These are phyloP conservation scores for Margaritifera margaritifera DNA, from an alignment of 2,888 invertebrate species.

Conservation along the genomic window DNA sequence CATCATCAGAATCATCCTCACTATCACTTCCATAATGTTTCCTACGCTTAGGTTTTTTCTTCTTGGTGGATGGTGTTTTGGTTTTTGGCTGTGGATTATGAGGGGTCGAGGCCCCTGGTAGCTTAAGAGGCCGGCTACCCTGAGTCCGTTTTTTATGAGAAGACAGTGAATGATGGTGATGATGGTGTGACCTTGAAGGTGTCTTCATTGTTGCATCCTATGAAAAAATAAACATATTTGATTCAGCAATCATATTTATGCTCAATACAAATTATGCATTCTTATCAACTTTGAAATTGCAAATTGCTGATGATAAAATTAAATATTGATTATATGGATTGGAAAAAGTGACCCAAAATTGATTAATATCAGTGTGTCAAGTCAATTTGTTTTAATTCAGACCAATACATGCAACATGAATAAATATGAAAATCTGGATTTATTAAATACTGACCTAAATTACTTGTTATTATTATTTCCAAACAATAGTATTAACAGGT, in stretches of 20 bases:
- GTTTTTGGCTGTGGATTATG: slow-evolving; percentile 11
- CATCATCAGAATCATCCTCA: slow-evolving; percentile 61
- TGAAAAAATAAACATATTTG: slow-evolving; percentile 3
- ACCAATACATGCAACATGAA: too few species aligned
- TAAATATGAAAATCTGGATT: too few species aligned
- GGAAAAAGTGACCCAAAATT: too few species aligned
- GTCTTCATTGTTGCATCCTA: slow-evolving; percentile 11
- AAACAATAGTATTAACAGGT: too few species aligned
- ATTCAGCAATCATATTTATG: neutral
- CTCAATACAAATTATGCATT: neutral
- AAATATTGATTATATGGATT: too few species aligned
- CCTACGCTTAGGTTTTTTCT: slow-evolving; percentile 62
- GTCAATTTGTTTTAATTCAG: too few species aligned
- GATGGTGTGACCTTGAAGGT: neutral
- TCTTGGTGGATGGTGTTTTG: slow-evolving; percentile 26
- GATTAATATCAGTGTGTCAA: too few species aligned
- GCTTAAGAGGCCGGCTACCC: slow-evolving; percentile 17
- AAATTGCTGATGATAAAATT: too few species aligned
- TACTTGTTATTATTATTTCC: too few species aligned
- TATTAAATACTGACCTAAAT: too few species aligned
- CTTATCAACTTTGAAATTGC: too few species aligned
- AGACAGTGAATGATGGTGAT: slow-evolving; percentile 25
- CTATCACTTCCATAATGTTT: slow-evolving; percentile 56
- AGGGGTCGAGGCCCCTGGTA: slow-evolving; percentile 22
- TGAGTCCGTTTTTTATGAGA: slow-evolving; percentile 25